Evolutionary conservation across 2,888 invertebrate genomes (phyloP), one percentile per base, ranked within the genome.

Genomic region (Sylvicola cinctus): DNA sequence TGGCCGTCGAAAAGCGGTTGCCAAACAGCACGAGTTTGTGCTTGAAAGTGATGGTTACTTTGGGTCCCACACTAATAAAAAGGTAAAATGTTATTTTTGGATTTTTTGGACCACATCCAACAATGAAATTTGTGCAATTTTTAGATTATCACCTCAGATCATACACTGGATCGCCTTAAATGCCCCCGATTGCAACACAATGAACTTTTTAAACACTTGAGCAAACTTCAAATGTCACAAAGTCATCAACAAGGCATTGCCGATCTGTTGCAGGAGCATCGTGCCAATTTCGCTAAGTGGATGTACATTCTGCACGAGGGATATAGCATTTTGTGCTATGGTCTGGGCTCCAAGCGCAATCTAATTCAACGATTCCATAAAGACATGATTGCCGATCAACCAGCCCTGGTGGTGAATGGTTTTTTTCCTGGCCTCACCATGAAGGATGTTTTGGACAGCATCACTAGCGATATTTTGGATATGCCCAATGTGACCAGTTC

Each of bases 371-470:
- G 71, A 39, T 91, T 93, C 54, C 74, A 79, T 47, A 58, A 56
- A 13, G 60, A 70, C 39, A 54, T 65, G 16, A 52, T 77, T 11
- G 45, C 54, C 2, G 56, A 73, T 20, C 62, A 67, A 44, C 74
- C 78, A 1, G 78, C 81, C 35, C 52, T 93, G 32, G 76, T 87
- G 15, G 61, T 93, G 2, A 88, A 93, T 56, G 93, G 93, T 2
- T 91, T 81, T 57, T 90, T 90, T 50, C 91, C 91, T 2, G 83
- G 84, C 58, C 60, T 91, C 32, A 79, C 83, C 0, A 59, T 87
- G 1, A 88, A 85, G 61, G 80, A 77, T 63, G 68, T 81, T 43
- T 54, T 81, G 29, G 79, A 78, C 57, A 67, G 67, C 20, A 76
- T 87, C 44, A 64, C 74, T 10, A 60, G 66, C 29, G 77, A 79